Base-by-base conservation (phyloP, 1,140 invertebrate genomes). In the Euura saliciscinereae region DNA sequence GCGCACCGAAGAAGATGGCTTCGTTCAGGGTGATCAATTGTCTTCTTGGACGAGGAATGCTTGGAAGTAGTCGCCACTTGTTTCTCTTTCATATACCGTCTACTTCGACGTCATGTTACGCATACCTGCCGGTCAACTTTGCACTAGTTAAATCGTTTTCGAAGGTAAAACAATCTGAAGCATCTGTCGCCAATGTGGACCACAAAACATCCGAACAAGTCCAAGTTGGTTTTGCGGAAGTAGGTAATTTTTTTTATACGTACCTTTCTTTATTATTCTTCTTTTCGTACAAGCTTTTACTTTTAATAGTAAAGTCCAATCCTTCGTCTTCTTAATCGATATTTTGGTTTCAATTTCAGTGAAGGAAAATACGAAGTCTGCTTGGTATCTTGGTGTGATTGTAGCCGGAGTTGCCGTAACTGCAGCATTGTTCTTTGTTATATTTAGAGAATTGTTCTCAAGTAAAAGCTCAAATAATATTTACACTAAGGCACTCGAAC, bases 381-480 rank as follows among this genome's bases (percentile, higher is more conserved):
- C 90, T 51, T 94, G 93, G 66, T 96, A 97, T 79, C 89, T 93
- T 74, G 91, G 91, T 8, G 91, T 97, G n/a, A 95, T 97, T 70
- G 72, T 96, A 45, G 83, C 91, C 45, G 95, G 96, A 13, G 79
- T 96, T 65, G 93, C 92, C 43, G 89, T 96, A 0, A 95, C 94
- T 43, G 92, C 91, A 67, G 83, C 93, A 2, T 92, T 98, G 83
- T 93, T 96, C 78, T 97, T 94, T 84, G 90, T 92, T 59, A 91
- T 97, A 74, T 94, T 96, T 77, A 89, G 90, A 71, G 96, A 98
- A 86, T 85, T 98, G 42, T 97, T 97, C 87, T 97, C 95, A 3
- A 92, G 90, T 76, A 92, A 94, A 77, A 97, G 96, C 85, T 92
- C 95, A 0, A 95, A 94, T 87, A 94, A 91, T 78, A 90, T 98